Evolutionary conservation across 1,140 invertebrate genomes (phyloP), one percentile per base, ranked within the genome.

Genomic region (Manduca sexta): DNA sequence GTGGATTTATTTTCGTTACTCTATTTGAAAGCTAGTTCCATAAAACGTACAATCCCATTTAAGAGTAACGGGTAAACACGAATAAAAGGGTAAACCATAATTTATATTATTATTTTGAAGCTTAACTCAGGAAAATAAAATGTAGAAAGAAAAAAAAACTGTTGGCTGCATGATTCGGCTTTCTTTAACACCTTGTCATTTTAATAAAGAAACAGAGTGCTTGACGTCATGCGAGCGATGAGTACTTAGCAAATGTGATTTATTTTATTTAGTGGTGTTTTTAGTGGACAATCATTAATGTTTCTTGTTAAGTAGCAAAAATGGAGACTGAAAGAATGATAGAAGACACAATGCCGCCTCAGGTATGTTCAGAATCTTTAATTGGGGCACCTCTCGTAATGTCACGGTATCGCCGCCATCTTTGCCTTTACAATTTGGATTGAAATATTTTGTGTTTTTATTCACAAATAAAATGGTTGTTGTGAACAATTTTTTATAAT

Each of bases 261-360:
- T 72, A 60, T 54, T 71, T 73, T 52, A 46, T 65, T 68, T 70
- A 61, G 67, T 73, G 68, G 62, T 68, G 66, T 73, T 74, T 66
- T 65, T 62, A 69, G 69, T 71, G 70, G 64, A 78, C 60, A 62
- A 54, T 62, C 74, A 80, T 84, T 82, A 64, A 84, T 84, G 81
- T 79, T 69, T 75, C 74, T 77, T 72, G 72, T 81, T 72, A 82
- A 75, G 80, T 74, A 73, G 62, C 61, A 51, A 81, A 82, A 79
- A 84, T 84, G 81, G 81, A 84, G 76, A 81, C 78, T 66, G 81
- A 84, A 71, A 76, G 71, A 71, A 82, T 78, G 74, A 79, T 82
- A 77, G 81, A 84, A 79, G 81, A 84, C 49, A 71, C 74, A 43
- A 74, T 73, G 62, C 72, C 81, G 57, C 75, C 76, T 21, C 79